Conservation (phyloP, 1,140 invertebrate species). For the Drosophila sturtevanti region DNA sequence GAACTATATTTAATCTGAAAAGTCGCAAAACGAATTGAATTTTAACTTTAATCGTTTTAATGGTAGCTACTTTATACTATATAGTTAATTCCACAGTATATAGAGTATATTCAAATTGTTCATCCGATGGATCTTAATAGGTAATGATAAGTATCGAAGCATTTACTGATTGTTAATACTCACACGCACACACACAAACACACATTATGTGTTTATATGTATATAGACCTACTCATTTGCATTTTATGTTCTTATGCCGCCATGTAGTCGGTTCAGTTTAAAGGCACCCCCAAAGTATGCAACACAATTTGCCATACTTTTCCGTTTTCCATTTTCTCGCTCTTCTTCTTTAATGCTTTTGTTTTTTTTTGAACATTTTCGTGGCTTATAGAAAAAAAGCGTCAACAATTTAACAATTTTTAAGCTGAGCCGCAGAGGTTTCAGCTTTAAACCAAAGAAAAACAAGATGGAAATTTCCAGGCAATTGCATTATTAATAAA, state of each 20-base stretch:
- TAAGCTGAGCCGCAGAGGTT: background rate
- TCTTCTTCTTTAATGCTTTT: constrained; percentile 50
- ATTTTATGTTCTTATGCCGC: background rate
- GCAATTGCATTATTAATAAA: constrained; percentile 11
- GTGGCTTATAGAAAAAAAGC: constrained; percentile 26
- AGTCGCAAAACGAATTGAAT: too few relatives aligned
- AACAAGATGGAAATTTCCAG: constrained; percentile 34
- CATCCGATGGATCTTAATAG: too few relatives aligned
- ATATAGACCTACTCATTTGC: background rate
- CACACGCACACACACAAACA: background rate
- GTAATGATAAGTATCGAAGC: too few relatives aligned
- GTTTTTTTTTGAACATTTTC: constrained; percentile 40
- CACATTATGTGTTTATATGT: background rate
- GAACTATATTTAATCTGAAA: too few relatives aligned
- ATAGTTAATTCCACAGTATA: too few relatives aligned
- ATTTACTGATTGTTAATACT: background rate
- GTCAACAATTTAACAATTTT: constrained; percentile 36
- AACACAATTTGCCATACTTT: constrained; percentile 32
- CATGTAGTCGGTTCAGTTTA: constrained; percentile 7
- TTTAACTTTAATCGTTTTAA: too few relatives aligned
- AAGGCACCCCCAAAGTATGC: constrained; percentile 43
- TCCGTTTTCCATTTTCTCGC: constrained; percentile 13
- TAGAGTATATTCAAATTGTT: too few relatives aligned
- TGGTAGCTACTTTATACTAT: too few relatives aligned
- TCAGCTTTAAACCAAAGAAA: constrained; percentile 23